Evolutionary conservation across 2,797 vertebrate species (phyloP).

Genomic region (Buphagus erythrorhynchus): DNA sequence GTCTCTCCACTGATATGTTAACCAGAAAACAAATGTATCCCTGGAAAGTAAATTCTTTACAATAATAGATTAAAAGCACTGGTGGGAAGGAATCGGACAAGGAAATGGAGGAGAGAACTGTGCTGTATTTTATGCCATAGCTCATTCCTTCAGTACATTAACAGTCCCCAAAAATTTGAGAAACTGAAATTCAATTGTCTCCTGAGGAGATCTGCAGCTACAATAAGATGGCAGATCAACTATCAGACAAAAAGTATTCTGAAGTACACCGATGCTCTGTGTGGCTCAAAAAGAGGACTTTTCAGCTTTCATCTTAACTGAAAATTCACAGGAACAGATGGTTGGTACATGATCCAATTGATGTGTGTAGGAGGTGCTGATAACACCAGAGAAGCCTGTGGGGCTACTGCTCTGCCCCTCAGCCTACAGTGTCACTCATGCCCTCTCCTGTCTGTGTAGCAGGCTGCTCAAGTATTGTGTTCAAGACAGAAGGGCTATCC

Average conservation of each 20-base stretch:
- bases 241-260: background rate
- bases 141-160: background rate
- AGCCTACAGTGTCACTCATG: background rate
- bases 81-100: background rate
- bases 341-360: fast-evolving
- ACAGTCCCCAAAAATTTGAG: background rate
- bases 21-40: background rate
- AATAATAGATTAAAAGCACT: background rate
- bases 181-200: background rate
- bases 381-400: background rate
- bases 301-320: background rate
- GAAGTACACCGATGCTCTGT: background rate
- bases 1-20: fast-evolving
- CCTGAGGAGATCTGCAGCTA: background rate
- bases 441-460: background rate
- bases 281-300: background rate
- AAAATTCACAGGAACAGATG: background rate
- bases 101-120: background rate
- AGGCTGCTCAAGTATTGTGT: background rate
- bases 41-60: background rate
- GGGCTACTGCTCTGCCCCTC: background rate
- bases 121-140: background rate
- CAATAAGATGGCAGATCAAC: background rate
- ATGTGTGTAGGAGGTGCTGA: fast-evolving
- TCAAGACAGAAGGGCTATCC: background rate